Evolutionary conservation across 2,113 vertebrate genomes (phyloP), one percentile per base, ranked within the genome.

Genomic region (Cardinalis cardinalis): DNA sequence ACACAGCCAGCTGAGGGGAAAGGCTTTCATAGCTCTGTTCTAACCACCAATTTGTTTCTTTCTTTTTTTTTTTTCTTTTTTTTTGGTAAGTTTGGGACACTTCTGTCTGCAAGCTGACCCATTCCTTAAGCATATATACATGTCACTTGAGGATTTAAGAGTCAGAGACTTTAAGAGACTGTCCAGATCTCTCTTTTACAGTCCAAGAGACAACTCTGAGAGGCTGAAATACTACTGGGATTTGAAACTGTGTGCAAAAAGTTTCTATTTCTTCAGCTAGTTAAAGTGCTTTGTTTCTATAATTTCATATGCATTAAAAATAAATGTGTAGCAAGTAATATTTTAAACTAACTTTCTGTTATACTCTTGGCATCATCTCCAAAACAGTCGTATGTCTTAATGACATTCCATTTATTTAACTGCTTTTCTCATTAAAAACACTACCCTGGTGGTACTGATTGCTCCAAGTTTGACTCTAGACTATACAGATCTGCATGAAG

Each of bases 321-420:
- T 32, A 90, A 82, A 89, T 53, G 49, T 71, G 82, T 24, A 81
- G 59, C 34, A 95, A 95, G 90, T 28, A 92, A 90, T 72, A 95
- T 75, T 92, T 92, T 88, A 86, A 75, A 79, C 41, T 65, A 88
- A 87, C 86, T 84, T 92, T 90, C 84, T 87, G 66, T 88, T 90
- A 59, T 59, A 69, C 43, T 82, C 11, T 52, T 93, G 80, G 63
- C 88, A 90, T 84, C 26, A 58, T 81, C 76, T 93, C 86, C 80
- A 84, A 94, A 95, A 95, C 84, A 95, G 63, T 88, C 9, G 0
- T 88, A 84, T 61, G 46, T 95, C 88, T 94, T 94, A 75, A 90
- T 66, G 88, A 95, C 88, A 79, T 94, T 90, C 41, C 86, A 94
- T 94, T 96, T 93, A 90, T 94, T 94, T 93, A 93, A 96, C 76